Conservation (phyloP, 1,140 invertebrate species). For the Hypothenemus hampei region DNA sequence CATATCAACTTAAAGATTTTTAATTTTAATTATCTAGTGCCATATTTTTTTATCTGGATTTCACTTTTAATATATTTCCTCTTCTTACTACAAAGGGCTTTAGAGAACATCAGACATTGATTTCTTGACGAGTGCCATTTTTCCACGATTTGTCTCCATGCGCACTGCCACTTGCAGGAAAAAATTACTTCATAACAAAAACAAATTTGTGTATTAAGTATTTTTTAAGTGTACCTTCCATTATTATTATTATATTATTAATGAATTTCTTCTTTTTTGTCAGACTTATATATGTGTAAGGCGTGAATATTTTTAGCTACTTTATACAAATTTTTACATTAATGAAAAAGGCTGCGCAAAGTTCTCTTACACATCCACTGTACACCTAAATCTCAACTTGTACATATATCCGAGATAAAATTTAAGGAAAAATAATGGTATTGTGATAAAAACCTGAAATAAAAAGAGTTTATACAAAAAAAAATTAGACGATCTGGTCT, state of each 20-base stretch:
- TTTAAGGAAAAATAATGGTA: conserved; percentile 13
- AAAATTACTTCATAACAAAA: conserved; percentile 15
- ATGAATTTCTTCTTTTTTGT: conserved; percentile 10
- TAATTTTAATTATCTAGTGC: too few relatives aligned
- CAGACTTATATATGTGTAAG: conserved; percentile 8
- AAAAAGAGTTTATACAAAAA: conserved; percentile 17
- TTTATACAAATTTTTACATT: conserved; percentile 18
- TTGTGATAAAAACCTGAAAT: conserved; percentile 10
- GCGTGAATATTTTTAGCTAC: conserved; percentile 18
- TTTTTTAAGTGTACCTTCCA: conserved; percentile 26
- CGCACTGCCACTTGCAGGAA: too few relatives aligned
- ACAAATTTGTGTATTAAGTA: conserved; percentile 25
- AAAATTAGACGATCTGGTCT: background rate
- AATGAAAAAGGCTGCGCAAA: conserved; percentile 24
- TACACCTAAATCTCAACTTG: conserved; percentile 22
- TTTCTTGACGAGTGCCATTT: too few relatives aligned
- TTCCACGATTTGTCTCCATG: too few relatives aligned
- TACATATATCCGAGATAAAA: conserved; percentile 12
- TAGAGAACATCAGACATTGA: too few relatives aligned
- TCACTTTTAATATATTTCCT: too few relatives aligned
- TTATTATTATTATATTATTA: background rate
- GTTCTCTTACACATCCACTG: conserved; percentile 25
- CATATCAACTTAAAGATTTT: too few relatives aligned
- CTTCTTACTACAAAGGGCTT: too few relatives aligned
- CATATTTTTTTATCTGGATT: too few relatives aligned